These are phyloP conservation scores for Chionomys nivalis DNA, from an alignment of 2,113 vertebrate genomes.

Conservation along the genomic window DNA sequence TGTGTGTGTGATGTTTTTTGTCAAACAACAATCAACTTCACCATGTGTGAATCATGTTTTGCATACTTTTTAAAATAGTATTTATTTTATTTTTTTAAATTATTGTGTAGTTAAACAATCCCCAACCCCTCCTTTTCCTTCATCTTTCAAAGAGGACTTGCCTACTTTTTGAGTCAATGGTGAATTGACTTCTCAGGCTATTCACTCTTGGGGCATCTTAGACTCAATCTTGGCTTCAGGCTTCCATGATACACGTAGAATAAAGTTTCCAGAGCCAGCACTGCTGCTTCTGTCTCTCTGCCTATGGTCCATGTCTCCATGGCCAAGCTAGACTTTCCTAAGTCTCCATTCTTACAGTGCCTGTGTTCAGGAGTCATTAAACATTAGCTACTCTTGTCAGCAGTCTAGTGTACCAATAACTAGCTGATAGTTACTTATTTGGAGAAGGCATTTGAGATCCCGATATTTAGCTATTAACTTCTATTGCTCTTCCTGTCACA, in stretches of 20 bases:
- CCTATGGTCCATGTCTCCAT: neutral
- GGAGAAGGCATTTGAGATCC: neutral
- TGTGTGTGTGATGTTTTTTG: neutral
- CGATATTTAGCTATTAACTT: neutral
- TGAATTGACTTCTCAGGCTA: neutral
- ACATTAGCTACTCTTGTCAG: neutral
- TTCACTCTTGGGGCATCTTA: neutral
- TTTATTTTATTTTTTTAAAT: neutral
- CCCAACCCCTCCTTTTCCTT: too few species aligned
- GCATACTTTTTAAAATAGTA: neutral
- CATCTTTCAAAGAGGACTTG: neutral
- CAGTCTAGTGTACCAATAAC: neutral
- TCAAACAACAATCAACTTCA: neutral
- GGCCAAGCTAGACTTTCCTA: neutral
- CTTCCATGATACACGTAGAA: neutral
- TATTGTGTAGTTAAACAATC: neutral
- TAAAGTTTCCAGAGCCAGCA: neutral
- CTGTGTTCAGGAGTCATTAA: neutral
- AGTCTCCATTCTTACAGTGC: rapidly evolving
- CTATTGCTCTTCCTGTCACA: neutral
- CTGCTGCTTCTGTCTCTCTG: neutral
- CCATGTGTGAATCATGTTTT: neutral
- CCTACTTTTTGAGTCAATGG: neutral
- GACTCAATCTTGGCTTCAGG: neutral
- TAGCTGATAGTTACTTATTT: neutral